These are phyloP conservation scores for Pantherophis vulpinus DNA, from an alignment of 2,797 vertebrate genomes.

Conservation along the genomic window DNA sequence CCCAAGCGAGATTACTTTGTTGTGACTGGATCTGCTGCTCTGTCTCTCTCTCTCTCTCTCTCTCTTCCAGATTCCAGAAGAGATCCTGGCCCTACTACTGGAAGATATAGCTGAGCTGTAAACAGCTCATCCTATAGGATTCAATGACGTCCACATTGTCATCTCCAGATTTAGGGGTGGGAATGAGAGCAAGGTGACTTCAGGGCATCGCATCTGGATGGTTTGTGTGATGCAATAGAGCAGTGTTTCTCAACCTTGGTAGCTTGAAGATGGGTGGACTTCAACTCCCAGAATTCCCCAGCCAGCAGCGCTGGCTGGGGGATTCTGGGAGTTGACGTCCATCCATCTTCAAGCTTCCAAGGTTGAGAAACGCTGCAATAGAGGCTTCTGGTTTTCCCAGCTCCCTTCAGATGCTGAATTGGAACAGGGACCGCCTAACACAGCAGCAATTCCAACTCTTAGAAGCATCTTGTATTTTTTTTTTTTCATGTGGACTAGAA, in stretches of 20 bases:
- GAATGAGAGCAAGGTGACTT: not conserved
- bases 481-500: not conserved
- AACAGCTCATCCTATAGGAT: not conserved
- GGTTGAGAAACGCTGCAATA: no score
- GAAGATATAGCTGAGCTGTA: not conserved
- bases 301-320: no score
- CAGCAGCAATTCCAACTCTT: not conserved
- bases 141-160: not conserved
- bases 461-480: not conserved
- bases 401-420: not conserved
- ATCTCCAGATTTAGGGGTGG: not conserved
- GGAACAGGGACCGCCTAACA: not conserved
- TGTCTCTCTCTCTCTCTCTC: not conserved
- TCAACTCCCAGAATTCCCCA: no score
- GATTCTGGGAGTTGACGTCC: no score
- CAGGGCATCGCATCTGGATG: not conserved
- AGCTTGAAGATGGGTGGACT: no score
- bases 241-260: no score
- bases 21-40: constrained; percentile 69
- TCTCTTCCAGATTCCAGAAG: not conserved
- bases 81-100: not conserved
- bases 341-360: no score
- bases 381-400: not conserved
- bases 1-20: constrained; percentile 94
- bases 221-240: no score